These are phyloP conservation scores for Drosophila murphyi DNA, from an alignment of 1,140 invertebrate genomes.

Conservation along the genomic window DNA sequence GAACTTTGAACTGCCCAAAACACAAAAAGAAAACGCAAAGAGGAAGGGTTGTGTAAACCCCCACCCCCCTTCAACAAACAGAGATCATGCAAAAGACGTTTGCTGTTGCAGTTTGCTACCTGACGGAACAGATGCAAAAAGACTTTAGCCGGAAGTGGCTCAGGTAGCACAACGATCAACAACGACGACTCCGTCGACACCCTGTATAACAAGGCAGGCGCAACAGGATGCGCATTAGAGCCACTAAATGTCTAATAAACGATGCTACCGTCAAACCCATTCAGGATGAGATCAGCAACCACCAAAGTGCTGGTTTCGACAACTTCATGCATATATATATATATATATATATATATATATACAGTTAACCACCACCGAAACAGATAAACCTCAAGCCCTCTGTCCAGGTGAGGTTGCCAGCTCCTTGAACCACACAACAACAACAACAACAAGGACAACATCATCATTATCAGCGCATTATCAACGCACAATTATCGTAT, in stretches of 20 bases:
- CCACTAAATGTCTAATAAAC: constrained; percentile 68
- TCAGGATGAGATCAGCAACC: constrained; percentile 26
- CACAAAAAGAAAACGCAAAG: background rate
- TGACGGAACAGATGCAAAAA: constrained; percentile 9
- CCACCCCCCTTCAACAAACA: background rate
- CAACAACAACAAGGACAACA: constrained; percentile 7
- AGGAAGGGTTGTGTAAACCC: constrained; percentile 29
- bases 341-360: constrained; percentile 3
- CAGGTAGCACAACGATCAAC: constrained; percentile 59
- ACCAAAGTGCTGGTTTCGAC: constrained; percentile 6
- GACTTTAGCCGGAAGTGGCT: constrained; percentile 60
- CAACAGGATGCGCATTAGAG: constrained; percentile 77
- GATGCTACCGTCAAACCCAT: constrained; percentile 5
- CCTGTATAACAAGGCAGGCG: constrained; percentile 32
- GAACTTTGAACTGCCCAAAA: constrained; percentile 51
- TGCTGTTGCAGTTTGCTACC: constrained; percentile 21
- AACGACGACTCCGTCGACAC: constrained; percentile 47
- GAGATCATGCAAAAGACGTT: constrained; percentile 40
- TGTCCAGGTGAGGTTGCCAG: constrained; percentile 25
- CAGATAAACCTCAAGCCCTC: constrained; percentile 14
- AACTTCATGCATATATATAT: too few species aligned
- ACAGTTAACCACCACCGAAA: constrained; percentile 28
- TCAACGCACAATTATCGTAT: constrained; percentile 77
- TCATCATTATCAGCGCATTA: constrained; percentile 55
- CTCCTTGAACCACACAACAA: constrained; percentile 9